Evolutionary conservation across 1,140 invertebrate species (phyloP), one percentile per base, ranked within the genome.

Genomic region (Uloborus diversus): DNA sequence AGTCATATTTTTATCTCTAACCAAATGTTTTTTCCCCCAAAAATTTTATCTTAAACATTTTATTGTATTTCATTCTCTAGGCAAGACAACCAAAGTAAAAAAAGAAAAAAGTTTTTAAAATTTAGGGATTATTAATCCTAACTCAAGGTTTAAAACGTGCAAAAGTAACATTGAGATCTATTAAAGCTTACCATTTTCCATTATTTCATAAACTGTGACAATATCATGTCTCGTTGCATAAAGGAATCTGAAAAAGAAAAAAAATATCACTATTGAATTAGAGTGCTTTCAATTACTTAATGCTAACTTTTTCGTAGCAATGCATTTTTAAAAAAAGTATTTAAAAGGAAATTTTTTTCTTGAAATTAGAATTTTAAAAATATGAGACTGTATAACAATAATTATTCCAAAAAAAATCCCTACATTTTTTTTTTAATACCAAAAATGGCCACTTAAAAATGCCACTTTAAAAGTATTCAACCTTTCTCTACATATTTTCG

Each of bases 181-280:
- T 13, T 13, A 42, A 35, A 4, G 9, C 25, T 61, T 73, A 73
- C 69, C 69, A 47, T 73, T 57, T 30, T 61, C 69, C 33, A 49
- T 47, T 20, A 17, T 73, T 73, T 73, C 56, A 61, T 59, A 73
- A 13, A 33, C 35, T 20, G 57, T 73, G 5, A 73, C 3, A 23
- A n/a, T 32, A 33, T n/a, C 14, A 13, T 35, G 37, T 32, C 69
- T 59, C 30, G 35, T 73, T 13, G 23, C 59, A 13, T 61, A 73
- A 20, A 73, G 37, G 33, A 61, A 73, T 23, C 69, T 73, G 14
- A 30, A 37, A 70, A 30, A 61, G 7, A 73, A 59, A 61, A 17
- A 27, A 4, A 1, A 14, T 11, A 13, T 11, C 30, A 32, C 7
- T 27, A 28, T n/a, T 53, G 23, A 53, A 53, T 17, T 53, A 53